Evolutionary conservation across 2,113 vertebrate species (phyloP).

Genomic region (Sciurus niger): DNA sequence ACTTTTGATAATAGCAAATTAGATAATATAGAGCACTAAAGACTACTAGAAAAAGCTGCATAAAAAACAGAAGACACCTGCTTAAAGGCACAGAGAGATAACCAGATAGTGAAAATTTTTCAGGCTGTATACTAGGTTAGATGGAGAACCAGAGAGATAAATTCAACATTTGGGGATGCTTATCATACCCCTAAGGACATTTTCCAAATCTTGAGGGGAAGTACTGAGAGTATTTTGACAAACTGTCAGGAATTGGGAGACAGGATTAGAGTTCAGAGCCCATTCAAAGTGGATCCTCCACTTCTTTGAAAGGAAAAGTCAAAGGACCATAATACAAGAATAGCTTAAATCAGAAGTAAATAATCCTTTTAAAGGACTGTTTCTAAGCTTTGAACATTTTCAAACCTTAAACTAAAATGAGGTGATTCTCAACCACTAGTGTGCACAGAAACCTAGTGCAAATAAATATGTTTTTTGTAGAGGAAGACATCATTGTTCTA

Average conservation of each 20-base stretch:
- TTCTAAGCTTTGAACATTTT: background rate
- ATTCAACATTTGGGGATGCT: background rate
- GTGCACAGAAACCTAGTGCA: background rate
- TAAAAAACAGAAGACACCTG: slow-evolving; percentile 4
- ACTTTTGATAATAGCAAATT: slow-evolving; percentile 37
- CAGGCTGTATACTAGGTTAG: background rate
- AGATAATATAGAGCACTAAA: background rate
- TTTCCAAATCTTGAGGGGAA: background rate
- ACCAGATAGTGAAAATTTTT: background rate
- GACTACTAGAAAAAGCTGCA: background rate
- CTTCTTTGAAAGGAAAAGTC: background rate
- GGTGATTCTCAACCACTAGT: background rate
- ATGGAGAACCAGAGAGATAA: slow-evolving; percentile 15
- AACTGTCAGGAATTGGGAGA: background rate
- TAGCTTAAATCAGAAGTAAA: background rate
- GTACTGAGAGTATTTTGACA: background rate
- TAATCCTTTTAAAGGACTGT: background rate
- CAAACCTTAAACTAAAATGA: background rate
- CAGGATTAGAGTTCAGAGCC: background rate
- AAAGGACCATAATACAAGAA: background rate
- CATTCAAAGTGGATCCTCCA: background rate
- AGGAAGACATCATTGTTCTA: background rate
- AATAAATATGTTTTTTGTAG: background rate
- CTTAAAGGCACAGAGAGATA: background rate
- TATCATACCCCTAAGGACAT: background rate